Evolutionary conservation across 1,140 invertebrate genomes (phyloP), one percentile per base, ranked within the genome.

Genomic region (Pemphigus obesinymphae): DNA sequence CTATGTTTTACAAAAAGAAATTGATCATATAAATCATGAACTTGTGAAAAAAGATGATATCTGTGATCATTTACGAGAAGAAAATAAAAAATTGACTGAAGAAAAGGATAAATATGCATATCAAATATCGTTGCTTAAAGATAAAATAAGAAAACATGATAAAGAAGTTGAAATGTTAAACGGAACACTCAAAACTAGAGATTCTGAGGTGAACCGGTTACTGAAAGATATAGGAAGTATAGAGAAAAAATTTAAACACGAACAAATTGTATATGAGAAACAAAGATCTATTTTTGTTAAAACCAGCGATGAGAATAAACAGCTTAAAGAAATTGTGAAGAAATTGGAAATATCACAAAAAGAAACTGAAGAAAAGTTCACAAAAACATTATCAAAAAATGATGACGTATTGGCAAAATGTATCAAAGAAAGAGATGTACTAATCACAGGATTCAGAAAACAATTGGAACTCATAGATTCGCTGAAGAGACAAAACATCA

Each of bases 1-100:
- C 11, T 80, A 80, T 63, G 76, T 80, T 3, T 11, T 80, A n/a
- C 76, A 80, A 45, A 80, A 63, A 63, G 76, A 80, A 80, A 61
- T 80, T 40, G 76, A 80, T n/a, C 55, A 23, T 29, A 26, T 63
- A 63, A 80, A 80, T 3, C 45, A 34, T 13, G 76, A 80, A 31
- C n/a, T 63, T 11, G n/a, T 63, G 17, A 61, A 63, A 61, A 63
- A 61, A 31, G 76, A 80, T 26, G 76, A 80, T 45, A 8, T 43
- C 8, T 26, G 10, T 43, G 76, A 80, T 31, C 31, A 45, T 29
- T 63, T 80, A 63, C 55, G 45, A 45, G 37, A 43, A 10, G 76
- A 80, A 43, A 80, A 80, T 31, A 61, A 63, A 63, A 61, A 63
- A 63, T n/a, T 80, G 26, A 80, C 26, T 29, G 76, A 80, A 45